phyloP scores from a whole-genome alignment of 1,140 invertebrate species.

The Neodiprion lecontei region DNA sequence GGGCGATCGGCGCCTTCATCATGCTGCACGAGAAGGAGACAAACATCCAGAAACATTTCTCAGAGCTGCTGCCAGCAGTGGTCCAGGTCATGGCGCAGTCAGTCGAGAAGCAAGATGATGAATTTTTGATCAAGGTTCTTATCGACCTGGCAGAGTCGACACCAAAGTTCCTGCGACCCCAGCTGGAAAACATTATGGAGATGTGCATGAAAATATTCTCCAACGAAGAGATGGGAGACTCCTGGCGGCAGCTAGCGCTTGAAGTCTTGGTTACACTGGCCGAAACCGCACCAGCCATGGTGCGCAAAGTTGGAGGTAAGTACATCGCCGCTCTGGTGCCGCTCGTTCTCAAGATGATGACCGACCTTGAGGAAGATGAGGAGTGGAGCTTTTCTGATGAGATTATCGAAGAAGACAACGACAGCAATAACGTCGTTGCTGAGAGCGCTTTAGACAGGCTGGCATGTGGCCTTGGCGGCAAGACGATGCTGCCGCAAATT shows the following conservation, averaged over 20 bases:
- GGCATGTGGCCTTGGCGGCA: slow-evolving; percentile 95
- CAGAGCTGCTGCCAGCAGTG: slow-evolving; percentile 80
- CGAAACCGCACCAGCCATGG: slow-evolving; percentile 95
- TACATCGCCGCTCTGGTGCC: slow-evolving; percentile 83
- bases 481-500: slow-evolving; percentile 91
- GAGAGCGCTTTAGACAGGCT: slow-evolving; percentile 96
- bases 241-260: slow-evolving; percentile 88
- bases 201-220: slow-evolving; percentile 86
- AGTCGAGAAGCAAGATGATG: slow-evolving; percentile 86
- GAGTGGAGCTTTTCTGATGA: slow-evolving; percentile 76
- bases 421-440: slow-evolving; percentile 92
- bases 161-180: slow-evolving; percentile 90
- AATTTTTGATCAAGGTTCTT: slow-evolving; percentile 87
- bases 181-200: slow-evolving; percentile 87
- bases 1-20: slow-evolving; percentile 90
- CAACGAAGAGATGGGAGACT: slow-evolving; percentile 75
- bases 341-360: slow-evolving; percentile 93
- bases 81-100: slow-evolving; percentile 78
- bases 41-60: slow-evolving; percentile 85
- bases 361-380: slow-evolving; percentile 92
- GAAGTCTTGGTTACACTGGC: slow-evolving; percentile 94
- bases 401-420: slow-evolving; percentile 76
- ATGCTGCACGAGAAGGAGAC: slow-evolving; percentile 90
- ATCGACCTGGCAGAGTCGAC: slow-evolving; percentile 93
- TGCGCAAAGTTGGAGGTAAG: slow-evolving; percentile 86